These are phyloP conservation scores for Limulus polyphemus DNA, from an alignment of 2,888 invertebrate genomes.

Conservation along the genomic window DNA sequence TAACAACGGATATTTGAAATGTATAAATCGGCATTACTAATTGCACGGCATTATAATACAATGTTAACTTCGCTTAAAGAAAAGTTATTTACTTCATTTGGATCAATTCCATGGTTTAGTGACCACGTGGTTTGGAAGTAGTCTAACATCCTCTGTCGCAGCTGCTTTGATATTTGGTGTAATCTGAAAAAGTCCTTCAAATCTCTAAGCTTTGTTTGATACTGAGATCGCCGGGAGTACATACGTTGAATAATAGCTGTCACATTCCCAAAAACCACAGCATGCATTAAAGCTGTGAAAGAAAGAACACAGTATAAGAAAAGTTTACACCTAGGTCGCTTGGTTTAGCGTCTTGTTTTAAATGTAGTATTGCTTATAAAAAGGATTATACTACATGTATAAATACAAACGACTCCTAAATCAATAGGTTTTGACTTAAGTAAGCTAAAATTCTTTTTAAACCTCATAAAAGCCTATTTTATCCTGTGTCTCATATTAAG, in stretches of 20 bases:
- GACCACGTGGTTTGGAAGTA: conserved; percentile 98
- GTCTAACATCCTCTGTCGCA: conserved; percentile 91
- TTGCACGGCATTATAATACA: not conserved
- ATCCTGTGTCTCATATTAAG: too few relatives aligned
- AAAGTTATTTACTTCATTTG: conserved; percentile 67
- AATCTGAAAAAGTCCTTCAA: conserved; percentile 86
- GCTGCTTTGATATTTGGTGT: conserved; percentile 87
- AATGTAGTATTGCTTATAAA: too few relatives aligned
- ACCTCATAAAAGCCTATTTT: not conserved
- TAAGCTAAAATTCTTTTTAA: too few relatives aligned
- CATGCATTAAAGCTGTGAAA: conserved; percentile 82
- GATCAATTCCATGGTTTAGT: conserved; percentile 90
- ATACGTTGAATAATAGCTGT: conserved; percentile 94
- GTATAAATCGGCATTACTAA: not conserved
- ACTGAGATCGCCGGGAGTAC: conserved; percentile 84
- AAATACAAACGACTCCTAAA: not conserved
- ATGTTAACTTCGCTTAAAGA: conserved; percentile 1
- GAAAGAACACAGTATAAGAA: not conserved
- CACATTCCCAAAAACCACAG: conserved; percentile 93
- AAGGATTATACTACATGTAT: not conserved
- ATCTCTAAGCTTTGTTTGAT: conserved; percentile 88
- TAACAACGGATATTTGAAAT: not conserved
- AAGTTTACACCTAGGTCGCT: too few relatives aligned
- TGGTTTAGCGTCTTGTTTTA: too few relatives aligned
- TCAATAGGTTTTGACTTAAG: too few relatives aligned